A percentile compares a stretch with the other conserved stretches of the same genome.
These are phyloP conservation scores for Anolis apletophallus DNA, from an alignment of 2,797 vertebrate genomes.

Conservation along the genomic window DNA sequence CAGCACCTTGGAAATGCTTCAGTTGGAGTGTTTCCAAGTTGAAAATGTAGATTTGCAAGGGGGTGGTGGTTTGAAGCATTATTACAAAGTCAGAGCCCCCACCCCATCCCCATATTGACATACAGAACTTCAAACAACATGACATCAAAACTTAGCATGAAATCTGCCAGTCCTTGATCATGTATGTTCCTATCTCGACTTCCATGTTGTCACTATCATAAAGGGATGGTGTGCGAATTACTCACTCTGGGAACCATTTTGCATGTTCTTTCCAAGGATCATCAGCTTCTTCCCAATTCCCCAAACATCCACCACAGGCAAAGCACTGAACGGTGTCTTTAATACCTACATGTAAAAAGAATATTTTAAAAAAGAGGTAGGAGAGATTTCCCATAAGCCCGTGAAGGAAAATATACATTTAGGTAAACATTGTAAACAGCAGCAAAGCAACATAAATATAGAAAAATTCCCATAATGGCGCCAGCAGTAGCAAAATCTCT, in stretches of 20 bases:
- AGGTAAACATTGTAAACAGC: neutral
- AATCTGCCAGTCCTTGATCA: too few relatives aligned
- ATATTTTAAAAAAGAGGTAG: neutral
- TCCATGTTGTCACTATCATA: neutral
- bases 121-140: too few relatives aligned
- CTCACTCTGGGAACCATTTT: conserved; percentile 57
- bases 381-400: neutral
- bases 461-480: neutral
- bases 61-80: too few relatives aligned
- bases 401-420: neutral
- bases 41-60: too few relatives aligned
- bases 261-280: conserved; percentile 60
- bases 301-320: conserved; percentile 44
- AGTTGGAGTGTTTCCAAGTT: too few relatives aligned
- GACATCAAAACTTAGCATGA: too few relatives aligned
- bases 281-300: conserved; percentile 49
- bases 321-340: conserved; percentile 53
- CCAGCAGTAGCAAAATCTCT: neutral
- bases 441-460: neutral
- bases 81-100: too few relatives aligned
- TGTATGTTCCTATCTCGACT: too few relatives aligned
- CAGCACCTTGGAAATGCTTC: too few relatives aligned
- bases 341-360: conserved; percentile 30
- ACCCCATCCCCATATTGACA: too few relatives aligned
- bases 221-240: neutral